Evolutionary conservation across 1,140 invertebrate genomes (phyloP), one percentile per base, ranked within the genome.

Genomic region (Galleria mellonella): DNA sequence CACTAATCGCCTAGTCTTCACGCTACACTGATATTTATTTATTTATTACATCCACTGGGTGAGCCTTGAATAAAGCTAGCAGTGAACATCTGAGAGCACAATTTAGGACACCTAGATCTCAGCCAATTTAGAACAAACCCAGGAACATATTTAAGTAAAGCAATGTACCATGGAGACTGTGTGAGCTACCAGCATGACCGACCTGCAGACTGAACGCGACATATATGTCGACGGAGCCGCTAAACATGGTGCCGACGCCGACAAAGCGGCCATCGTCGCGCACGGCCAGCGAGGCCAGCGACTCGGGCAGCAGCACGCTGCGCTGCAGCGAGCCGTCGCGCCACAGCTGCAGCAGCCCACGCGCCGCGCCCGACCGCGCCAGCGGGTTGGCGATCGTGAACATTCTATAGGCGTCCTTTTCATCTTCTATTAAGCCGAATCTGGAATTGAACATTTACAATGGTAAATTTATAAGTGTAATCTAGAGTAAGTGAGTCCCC

Each of bases 161-260:
- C n/a, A n/a, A n/a, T n/a, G n/a, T n/a, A n/a, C n/a, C n/a, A n/a
- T n/a, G n/a, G n/a, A n/a, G n/a, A n/a, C n/a, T n/a, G n/a, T n/a
- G n/a, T n/a, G n/a, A n/a, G n/a, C n/a, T n/a, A n/a, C n/a, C n/a
- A n/a, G n/a, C n/a, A n/a, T n/a, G 17, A 62, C 47, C 65, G 70
- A 96, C 94, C 90, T 95, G 94, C 66, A 98, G 88, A 88, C 94
- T 98, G 83, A 97, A 98, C 23, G 95, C 92, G 43, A 97, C 91
- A 66, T 95, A 96, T 60, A 98, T 94, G 45, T 94, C 91, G 5
- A 99, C 94, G 69, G 92, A 94, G 35, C 97, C 97, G 44, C 92
- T 93, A 59, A 94, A 94, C 94, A 98, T 97, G 13, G 95, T 97
- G 4, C 97, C 97, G 9, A 97, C 90, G 47, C 94, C 96, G 1